Percentiles rank a stretch among this genome's conserved stretches.
These are phyloP conservation scores for Eumacrocentrus americanus DNA, from an alignment of 2,888 invertebrate species.

Conservation along the genomic window DNA sequence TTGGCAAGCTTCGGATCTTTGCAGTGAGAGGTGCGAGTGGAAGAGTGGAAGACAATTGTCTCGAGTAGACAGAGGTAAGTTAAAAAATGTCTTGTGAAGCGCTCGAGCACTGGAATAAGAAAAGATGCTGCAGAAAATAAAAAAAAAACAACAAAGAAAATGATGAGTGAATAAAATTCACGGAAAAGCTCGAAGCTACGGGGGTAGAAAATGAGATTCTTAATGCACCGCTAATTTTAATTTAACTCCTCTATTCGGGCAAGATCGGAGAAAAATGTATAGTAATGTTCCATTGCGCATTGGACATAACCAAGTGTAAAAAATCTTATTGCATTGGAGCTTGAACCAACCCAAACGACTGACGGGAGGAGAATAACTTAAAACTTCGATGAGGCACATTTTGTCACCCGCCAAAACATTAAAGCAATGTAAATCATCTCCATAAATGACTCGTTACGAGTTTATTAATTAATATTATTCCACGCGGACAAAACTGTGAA, in stretches of 20 bases:
- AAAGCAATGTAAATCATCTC: background rate
- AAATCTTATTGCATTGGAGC: background rate
- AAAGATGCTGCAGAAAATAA: background rate
- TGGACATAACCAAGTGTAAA: background rate
- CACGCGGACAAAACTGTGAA: background rate
- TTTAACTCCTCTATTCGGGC: background rate
- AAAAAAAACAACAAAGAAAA: background rate
- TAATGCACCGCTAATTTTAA: slow-evolving; percentile 7
- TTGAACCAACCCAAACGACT: background rate
- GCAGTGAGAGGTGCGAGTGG: background rate
- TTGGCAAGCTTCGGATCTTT: background rate
- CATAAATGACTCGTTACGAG: background rate
- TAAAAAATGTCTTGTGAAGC: background rate
- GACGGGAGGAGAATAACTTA: background rate
- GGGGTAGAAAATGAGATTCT: slow-evolving; percentile 1
- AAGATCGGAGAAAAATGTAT: background rate
- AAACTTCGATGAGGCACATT: background rate
- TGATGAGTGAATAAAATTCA: background rate
- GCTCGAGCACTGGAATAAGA: no score
- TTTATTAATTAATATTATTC: background rate
- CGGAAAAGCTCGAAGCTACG: background rate
- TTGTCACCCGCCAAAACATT: background rate
- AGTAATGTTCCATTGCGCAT: background rate
- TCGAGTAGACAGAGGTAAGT: background rate
- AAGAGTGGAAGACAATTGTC: background rate